Conservation (phyloP, 2,113 vertebrate species). For the Entelurus aequoreus region DNA sequence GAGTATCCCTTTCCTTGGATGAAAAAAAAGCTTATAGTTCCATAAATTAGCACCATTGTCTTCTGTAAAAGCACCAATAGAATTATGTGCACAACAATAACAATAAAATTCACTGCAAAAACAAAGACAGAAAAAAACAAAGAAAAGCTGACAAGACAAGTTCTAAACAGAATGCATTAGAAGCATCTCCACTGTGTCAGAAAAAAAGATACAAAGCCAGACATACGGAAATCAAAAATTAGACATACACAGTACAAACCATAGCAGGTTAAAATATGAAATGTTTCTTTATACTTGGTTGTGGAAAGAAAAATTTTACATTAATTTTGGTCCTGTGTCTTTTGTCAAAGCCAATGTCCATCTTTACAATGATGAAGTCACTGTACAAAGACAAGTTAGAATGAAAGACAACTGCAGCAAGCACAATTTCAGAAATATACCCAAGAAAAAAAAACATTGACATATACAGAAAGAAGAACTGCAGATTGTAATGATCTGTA, state of each 20-base stretch:
- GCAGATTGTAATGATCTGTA: constrained; percentile 28
- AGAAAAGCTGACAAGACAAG: constrained; percentile 19
- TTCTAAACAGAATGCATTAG: constrained; percentile 20
- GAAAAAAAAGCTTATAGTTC: constrained; percentile 45
- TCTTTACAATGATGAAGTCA: constrained; percentile 15
- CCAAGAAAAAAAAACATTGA: constrained; percentile 21
- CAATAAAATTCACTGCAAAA: constrained; percentile 47
- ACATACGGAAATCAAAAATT: constrained; percentile 32
- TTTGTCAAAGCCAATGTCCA: constrained; percentile 30
- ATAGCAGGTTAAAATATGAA: constrained; percentile 31
- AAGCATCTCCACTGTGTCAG: constrained; percentile 34
- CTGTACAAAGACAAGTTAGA: constrained; percentile 14
- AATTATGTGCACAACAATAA: constrained; percentile 61
- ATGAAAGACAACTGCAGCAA: background rate
- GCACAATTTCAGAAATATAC: constrained; percentile 13
- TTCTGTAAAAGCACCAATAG: constrained; percentile 53
- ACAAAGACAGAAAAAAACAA: constrained; percentile 37
- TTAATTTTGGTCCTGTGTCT: constrained; percentile 41
- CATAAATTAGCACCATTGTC: constrained; percentile 73
- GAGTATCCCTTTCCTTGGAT: constrained; percentile 2
- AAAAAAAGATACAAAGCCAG: constrained; percentile 27
- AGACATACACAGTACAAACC: constrained; percentile 51
- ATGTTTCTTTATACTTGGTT: constrained; percentile 15
- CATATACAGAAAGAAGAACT: constrained; percentile 24
- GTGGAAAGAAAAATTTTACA: constrained; percentile 17